A percentile compares a stretch with the other conserved stretches of the same genome.
phyloP scores from a whole-genome alignment of 2,888 invertebrate genomes.

The Creontiades dilutus region DNA sequence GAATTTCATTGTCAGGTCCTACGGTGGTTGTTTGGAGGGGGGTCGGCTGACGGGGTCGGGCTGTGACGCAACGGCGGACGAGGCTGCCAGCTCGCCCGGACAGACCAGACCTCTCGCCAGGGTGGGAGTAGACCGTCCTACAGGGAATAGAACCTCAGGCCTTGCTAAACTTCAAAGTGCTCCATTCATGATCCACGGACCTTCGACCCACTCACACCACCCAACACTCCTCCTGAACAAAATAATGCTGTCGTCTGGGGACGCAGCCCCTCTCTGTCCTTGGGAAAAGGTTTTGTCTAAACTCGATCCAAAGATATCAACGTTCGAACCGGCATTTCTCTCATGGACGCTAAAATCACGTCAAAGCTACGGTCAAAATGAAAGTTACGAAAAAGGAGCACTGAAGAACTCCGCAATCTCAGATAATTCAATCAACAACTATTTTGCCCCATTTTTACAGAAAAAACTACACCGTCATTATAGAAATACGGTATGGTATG shows the following conservation, averaged over 20 bases:
- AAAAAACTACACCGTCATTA: no score
- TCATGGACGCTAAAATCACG: no score
- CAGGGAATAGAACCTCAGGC: slow-evolving; percentile 27
- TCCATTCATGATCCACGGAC: slow-evolving; percentile 55
- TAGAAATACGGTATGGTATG: no score
- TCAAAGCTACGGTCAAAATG: no score
- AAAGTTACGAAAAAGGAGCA: no score
- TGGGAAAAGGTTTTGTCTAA: slow-evolving; percentile 1
- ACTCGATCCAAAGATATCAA: background rate
- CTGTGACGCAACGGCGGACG: slow-evolving; percentile 51
- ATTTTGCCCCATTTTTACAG: no score
- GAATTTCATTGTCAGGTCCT: slow-evolving; percentile 50
- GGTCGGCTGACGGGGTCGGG: slow-evolving; percentile 42
- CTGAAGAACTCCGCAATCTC: no score
- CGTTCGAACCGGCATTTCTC: background rate
- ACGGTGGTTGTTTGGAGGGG: background rate
- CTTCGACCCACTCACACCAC: slow-evolving; percentile 52
- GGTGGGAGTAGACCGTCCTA: slow-evolving; percentile 44
- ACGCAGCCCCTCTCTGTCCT: background rate
- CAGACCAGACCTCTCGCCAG: slow-evolving; percentile 38
- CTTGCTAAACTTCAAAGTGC: slow-evolving; percentile 47
- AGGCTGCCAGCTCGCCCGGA: slow-evolving; percentile 44
- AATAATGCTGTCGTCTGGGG: background rate
- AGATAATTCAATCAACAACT: no score
- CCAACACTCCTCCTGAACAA: background rate